Percentiles rank a stretch among this genome's conserved stretches.
phyloP scores from a whole-genome alignment of 2,888 invertebrate genomes.

The Drosophila borborema region DNA sequence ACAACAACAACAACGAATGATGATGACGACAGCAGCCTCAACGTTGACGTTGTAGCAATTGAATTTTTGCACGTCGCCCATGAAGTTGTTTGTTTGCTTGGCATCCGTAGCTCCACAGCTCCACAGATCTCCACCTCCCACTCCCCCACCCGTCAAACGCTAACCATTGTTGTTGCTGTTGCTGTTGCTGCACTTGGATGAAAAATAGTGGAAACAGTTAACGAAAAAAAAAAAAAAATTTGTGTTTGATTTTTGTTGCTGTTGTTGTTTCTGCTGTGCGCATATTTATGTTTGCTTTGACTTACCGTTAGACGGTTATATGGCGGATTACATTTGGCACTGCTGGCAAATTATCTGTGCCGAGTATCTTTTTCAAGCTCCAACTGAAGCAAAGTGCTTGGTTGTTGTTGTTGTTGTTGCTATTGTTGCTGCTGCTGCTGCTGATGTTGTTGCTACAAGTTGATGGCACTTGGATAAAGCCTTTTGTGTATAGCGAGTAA shows the following conservation, averaged over 20 bases:
- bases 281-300: constrained; percentile 81
- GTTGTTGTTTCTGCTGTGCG: constrained; percentile 45
- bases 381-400: constrained; percentile 47
- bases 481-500: constrained; percentile 20
- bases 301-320: constrained; percentile 80
- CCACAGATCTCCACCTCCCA: background rate
- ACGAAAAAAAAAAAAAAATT: constrained; percentile 77
- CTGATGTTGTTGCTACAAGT: constrained; percentile 27
- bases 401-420: constrained; percentile 4
- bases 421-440: constrained; percentile 11
- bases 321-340: constrained; percentile 81
- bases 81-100: constrained; percentile 81
- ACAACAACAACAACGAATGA: constrained; percentile 28
- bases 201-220: constrained; percentile 79
- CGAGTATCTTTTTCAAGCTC: constrained; percentile 61
- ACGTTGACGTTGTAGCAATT: constrained; percentile 76
- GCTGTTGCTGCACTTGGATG: constrained; percentile 71
- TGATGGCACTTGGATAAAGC: constrained; percentile 31
- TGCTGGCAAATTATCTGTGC: constrained; percentile 79
- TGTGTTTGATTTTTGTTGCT: constrained; percentile 65
- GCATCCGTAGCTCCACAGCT: constrained; percentile 39
- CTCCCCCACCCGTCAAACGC: background rate
- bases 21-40: constrained; percentile 47
- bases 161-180: constrained; percentile 37
- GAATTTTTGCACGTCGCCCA: constrained; percentile 81